Evolutionary conservation across 2,888 invertebrate genomes (phyloP), one percentile per base, ranked within the genome.

Genomic region (Zootermopsis nevadensis): DNA sequence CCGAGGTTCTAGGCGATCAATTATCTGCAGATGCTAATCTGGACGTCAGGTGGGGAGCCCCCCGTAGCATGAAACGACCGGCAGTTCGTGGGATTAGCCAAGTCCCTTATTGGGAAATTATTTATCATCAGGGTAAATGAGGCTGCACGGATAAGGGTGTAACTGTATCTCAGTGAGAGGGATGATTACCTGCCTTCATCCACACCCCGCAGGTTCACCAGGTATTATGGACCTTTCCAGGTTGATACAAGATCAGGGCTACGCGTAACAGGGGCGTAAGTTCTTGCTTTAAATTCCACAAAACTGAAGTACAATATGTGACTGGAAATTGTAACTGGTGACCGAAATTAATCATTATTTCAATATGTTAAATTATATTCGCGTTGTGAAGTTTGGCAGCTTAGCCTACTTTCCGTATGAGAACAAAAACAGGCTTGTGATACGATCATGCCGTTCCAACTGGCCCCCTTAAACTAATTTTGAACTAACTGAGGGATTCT

Each of bases 21-120:
- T 60, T 60, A n/a, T 60, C 60, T 27, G 60, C 60, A 60, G 60
- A 60, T 60, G 60, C 60, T 60, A 60, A 60, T 60, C 60, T 60
- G 60, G n/a, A 60, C 8, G 27, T 27, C 19, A 15, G 48, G 19
- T 19, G 48, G 19, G 19, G 48, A 15, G 48, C 3, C 48, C 48
- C 60, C 12, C 7, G 53, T 10, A 53, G n/a, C n/a, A 60, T 7
- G 27, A 12, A n/a, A 15, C 27, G n/a, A 60, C 60, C 15, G 12
- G 27, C 7, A n/a, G n/a, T 60, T 60, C n/a, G 27, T 60, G 60
- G 60, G 60, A 60, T 60, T 60, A 27, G n/a, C 7, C 60, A 10
- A 1, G 60, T 60, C 60, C 27, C 60, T 27, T 60, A 60, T 27
- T 60, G 27, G 60, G 60, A 60, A 60, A 60, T 60, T 60, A 60